A percentile compares a stretch with the other conserved stretches of the same genome.
Conservation (phyloP, 2,113 vertebrate species). For the Mastomys coucha region DNA sequence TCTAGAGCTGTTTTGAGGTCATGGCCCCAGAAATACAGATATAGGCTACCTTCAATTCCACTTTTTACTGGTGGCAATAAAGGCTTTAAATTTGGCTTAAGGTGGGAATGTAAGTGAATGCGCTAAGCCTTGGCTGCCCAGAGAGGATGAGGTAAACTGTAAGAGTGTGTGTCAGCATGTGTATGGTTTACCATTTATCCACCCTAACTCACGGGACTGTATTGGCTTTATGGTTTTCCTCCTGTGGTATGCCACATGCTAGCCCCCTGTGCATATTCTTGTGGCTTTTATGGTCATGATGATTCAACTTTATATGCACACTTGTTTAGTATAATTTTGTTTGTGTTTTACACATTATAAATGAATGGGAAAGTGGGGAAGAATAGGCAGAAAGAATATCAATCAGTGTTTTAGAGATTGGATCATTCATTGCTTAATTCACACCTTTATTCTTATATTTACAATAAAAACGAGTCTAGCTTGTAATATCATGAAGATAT, state of each 20-base stretch:
- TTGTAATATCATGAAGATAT: neutral
- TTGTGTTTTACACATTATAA: neutral
- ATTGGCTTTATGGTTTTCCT: neutral
- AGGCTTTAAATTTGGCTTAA: neutral
- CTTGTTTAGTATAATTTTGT: neutral
- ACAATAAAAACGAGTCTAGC: neutral
- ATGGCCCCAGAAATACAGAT: neutral
- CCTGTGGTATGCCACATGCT: neutral
- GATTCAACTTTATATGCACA: neutral
- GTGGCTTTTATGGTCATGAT: neutral
- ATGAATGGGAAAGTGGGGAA: neutral
- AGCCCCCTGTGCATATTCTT: neutral
- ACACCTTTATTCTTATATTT: constrained; percentile 14
- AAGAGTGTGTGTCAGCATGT: neutral
- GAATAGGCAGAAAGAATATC: neutral
- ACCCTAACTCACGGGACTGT: neutral
- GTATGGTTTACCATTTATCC: neutral
- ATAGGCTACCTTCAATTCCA: neutral
- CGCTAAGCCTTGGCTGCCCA: neutral
- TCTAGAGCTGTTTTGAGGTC: neutral
- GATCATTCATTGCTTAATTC: neutral
- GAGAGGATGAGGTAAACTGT: neutral
- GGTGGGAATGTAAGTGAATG: neutral
- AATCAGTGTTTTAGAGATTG: neutral
- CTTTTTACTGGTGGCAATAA: neutral